Percentiles rank a stretch among this genome's conserved stretches.
phyloP scores from a whole-genome alignment of 2,797 vertebrate genomes.

The Percopsis omiscomaycus region DNA sequence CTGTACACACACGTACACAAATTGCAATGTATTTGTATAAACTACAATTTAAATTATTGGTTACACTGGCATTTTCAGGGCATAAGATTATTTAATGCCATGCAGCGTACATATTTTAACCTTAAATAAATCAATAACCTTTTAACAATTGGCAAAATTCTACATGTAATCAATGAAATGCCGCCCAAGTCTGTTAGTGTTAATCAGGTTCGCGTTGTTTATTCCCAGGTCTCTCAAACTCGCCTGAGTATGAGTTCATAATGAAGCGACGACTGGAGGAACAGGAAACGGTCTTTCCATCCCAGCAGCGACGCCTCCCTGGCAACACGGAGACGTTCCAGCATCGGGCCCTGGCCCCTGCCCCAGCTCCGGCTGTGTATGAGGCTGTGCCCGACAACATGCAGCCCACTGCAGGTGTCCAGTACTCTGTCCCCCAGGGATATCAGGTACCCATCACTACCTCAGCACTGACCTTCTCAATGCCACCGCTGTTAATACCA shows the following conservation, averaged over 20 bases:
- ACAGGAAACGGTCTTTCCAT: slow-evolving; percentile 92
- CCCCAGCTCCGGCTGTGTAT: slow-evolving; percentile 88
- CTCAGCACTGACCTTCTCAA: background rate
- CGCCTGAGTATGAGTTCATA: slow-evolving; percentile 90
- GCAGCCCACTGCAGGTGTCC: slow-evolving; percentile 93
- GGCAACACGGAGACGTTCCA: slow-evolving; percentile 88
- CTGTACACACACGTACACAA: background rate
- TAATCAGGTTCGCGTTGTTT: slow-evolving; percentile 26
- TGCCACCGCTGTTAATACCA: background rate
- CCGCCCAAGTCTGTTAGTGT: background rate
- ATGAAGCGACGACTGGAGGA: slow-evolving; percentile 99
- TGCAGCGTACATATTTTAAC: no score
- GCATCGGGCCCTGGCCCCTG: slow-evolving; percentile 91
- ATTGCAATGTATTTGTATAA: no score
- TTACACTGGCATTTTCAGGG: no score
- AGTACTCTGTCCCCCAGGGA: slow-evolving; percentile 94
- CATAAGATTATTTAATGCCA: no score
- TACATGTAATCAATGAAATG: no score
- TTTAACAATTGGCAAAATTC: no score
- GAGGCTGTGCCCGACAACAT: slow-evolving; percentile 91
- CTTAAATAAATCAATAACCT: no score
- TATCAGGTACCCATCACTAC: slow-evolving; percentile 84
- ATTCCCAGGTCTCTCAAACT: slow-evolving; percentile 25
- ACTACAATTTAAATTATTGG: no score
- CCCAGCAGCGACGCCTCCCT: slow-evolving; percentile 85